Percentiles rank a stretch among this genome's conserved stretches.
phyloP scores from a whole-genome alignment of 1,140 invertebrate species.

The Dysdera silvatica region DNA sequence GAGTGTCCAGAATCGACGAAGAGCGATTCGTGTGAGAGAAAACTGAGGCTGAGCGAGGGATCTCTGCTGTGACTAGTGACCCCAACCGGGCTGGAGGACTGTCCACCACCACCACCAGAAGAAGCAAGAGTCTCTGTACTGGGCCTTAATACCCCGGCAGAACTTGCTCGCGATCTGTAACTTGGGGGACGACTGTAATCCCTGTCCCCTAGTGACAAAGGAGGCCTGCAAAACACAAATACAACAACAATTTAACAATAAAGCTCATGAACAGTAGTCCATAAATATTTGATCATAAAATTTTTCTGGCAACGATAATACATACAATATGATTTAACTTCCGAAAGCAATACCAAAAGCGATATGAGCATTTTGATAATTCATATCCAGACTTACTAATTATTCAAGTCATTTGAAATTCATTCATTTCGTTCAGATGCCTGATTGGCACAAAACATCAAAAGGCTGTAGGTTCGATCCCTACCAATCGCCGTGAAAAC shows the following conservation, averaged over 20 bases:
- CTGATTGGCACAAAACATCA: too few relatives aligned
- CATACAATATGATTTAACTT: background rate
- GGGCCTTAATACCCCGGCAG: conserved; percentile 16
- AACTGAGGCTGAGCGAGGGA: conserved; percentile 40
- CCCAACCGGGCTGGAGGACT: conserved; percentile 4
- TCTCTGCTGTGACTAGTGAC: conserved; percentile 39
- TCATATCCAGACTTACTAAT: too few relatives aligned
- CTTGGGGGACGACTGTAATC: conserved; percentile 52
- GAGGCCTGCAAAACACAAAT: conserved; percentile 30
- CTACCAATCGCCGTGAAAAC: too few relatives aligned
- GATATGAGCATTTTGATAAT: too few relatives aligned
- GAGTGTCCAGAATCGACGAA: conserved; percentile 27
- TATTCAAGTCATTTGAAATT: too few relatives aligned
- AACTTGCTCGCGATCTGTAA: conserved; percentile 48
- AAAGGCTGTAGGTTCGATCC: too few relatives aligned
- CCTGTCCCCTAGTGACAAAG: conserved; percentile 30
- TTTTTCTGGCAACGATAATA: background rate
- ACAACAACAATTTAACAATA: background rate
- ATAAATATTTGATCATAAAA: too few relatives aligned
- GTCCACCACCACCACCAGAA: background rate
- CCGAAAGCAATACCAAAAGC: conserved; percentile 1
- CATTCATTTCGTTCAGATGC: too few relatives aligned
- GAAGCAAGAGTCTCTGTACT: conserved; percentile 22
- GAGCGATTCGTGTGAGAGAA: conserved; percentile 32
- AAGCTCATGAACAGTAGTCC: background rate